These are phyloP conservation scores for Loris lydekkerianus DNA, from an alignment of 2,797 vertebrate genomes.

Conservation along the genomic window DNA sequence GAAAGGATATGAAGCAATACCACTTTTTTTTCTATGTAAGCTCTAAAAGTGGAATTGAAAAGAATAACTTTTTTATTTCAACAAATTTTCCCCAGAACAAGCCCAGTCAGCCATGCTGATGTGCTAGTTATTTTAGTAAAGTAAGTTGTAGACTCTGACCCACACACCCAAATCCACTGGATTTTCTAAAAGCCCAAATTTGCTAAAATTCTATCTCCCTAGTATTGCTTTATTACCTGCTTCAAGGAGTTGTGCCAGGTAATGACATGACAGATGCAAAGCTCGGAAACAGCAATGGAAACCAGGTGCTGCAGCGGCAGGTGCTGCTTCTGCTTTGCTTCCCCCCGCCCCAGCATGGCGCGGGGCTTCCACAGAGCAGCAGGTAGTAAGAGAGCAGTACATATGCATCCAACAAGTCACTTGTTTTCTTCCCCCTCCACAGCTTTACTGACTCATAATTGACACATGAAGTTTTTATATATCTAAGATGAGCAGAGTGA, in stretches of 20 bases:
- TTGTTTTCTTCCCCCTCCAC: no score
- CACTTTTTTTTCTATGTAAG: not conserved
- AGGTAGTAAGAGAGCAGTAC: fast-evolving
- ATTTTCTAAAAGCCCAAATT: not conserved
- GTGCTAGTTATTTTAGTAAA: not conserved
- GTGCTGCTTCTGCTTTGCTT: not conserved
- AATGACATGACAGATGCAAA: not conserved
- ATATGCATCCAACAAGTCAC: no score
- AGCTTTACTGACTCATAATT: not conserved
- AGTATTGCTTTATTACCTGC: not conserved
- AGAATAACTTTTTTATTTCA: not conserved
- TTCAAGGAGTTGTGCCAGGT: not conserved
- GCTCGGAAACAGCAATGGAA: not conserved
- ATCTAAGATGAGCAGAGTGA: not conserved
- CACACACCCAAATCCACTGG: not conserved
- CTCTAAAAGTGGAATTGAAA: not conserved
- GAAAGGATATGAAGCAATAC: not conserved
- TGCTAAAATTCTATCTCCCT: not conserved
- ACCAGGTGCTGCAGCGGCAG: fast-evolving
- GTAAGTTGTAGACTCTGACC: not conserved
- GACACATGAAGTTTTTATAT: not conserved
- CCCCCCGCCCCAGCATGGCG: not conserved
- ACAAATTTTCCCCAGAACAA: not conserved
- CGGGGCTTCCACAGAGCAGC: not conserved
- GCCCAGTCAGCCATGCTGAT: not conserved